Percentiles rank a stretch among this genome's conserved stretches.
Conservation (phyloP, 2,888 invertebrate genomes). For the Archaeoteleia sp. region DNA sequence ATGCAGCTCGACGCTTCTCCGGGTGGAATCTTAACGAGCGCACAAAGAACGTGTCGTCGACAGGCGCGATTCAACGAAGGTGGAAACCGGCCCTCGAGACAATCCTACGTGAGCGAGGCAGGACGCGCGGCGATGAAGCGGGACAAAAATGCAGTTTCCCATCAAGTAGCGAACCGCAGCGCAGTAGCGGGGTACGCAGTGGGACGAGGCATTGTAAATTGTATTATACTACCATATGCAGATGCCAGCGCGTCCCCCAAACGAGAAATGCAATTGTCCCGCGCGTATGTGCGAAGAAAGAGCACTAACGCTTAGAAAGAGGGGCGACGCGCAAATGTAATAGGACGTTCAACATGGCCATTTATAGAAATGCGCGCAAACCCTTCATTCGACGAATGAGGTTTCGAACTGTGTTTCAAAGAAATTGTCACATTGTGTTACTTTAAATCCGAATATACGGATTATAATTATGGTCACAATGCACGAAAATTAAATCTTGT, state of each 20-base stretch:
- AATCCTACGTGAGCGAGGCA: slow-evolving; percentile 37
- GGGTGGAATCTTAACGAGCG: slow-evolving; percentile 53
- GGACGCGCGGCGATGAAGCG: slow-evolving; percentile 33
- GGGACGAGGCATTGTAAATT: slow-evolving; percentile 61
- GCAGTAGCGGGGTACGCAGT: slow-evolving; percentile 53
- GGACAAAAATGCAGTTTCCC: slow-evolving; percentile 64
- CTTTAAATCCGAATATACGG: no score
- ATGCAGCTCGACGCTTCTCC: slow-evolving; percentile 39
- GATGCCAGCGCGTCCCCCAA: slow-evolving; percentile 61
- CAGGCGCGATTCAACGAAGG: slow-evolving; percentile 53
- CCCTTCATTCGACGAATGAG: slow-evolving; percentile 12
- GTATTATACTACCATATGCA: slow-evolving; percentile 63
- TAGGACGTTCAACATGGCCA: slow-evolving; percentile 14
- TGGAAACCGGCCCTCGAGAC: slow-evolving; percentile 52
- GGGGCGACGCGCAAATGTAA: slow-evolving; percentile 33
- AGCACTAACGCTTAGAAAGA: slow-evolving; percentile 34
- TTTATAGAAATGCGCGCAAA: slow-evolving; percentile 32
- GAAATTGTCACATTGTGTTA: no score
- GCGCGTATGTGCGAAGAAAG: slow-evolving; percentile 47
- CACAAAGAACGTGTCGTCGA: slow-evolving; percentile 51
- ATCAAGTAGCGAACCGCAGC: slow-evolving; percentile 70
- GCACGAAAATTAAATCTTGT: no score
- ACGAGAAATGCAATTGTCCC: slow-evolving; percentile 67
- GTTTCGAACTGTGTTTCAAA: no score
- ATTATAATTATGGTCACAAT: no score